Evolutionary conservation across 1,140 invertebrate species (phyloP).

Genomic region (Pteromalus puparum): DNA sequence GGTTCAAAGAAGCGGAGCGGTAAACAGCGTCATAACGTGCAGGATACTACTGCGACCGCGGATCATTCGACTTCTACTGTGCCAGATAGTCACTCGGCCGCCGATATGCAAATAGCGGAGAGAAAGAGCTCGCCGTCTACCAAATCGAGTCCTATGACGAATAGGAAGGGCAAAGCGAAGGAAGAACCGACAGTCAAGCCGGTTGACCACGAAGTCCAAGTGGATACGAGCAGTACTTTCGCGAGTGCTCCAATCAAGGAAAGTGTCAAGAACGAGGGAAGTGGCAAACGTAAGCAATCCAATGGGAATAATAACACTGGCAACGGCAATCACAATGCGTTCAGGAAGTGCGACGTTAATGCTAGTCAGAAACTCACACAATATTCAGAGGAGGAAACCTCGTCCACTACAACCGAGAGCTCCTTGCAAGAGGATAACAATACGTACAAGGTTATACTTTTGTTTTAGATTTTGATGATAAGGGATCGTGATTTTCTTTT

Average conservation of each 20-base stretch:
- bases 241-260: neutral
- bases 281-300: slow-evolving; percentile 62
- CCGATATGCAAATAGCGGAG: slow-evolving; percentile 53
- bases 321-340: slow-evolving; percentile 63
- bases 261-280: neutral
- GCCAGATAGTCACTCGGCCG: slow-evolving; percentile 2
- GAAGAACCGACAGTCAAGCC: slow-evolving; percentile 64
- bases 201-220: slow-evolving; percentile 58
- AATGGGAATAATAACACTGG: slow-evolving; percentile 56
- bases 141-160: slow-evolving; percentile 62
- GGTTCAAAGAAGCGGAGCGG: slow-evolving; percentile 55
- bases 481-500: neutral
- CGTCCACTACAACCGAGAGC: slow-evolving; percentile 85
- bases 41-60: neutral
- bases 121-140: slow-evolving; percentile 35
- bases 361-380: slow-evolving; percentile 67
- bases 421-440: slow-evolving; percentile 77
- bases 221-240: slow-evolving; percentile 34
- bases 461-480: neutral
- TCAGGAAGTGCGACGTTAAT: slow-evolving; percentile 68
- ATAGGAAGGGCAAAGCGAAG: slow-evolving; percentile 61
- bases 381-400: slow-evolving; percentile 81
- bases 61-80: neutral
- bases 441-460: slow-evolving; percentile 59
- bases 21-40: slow-evolving; percentile 52